These are phyloP conservation scores for Otus sunia DNA, from an alignment of 2,113 vertebrate genomes.

Conservation along the genomic window DNA sequence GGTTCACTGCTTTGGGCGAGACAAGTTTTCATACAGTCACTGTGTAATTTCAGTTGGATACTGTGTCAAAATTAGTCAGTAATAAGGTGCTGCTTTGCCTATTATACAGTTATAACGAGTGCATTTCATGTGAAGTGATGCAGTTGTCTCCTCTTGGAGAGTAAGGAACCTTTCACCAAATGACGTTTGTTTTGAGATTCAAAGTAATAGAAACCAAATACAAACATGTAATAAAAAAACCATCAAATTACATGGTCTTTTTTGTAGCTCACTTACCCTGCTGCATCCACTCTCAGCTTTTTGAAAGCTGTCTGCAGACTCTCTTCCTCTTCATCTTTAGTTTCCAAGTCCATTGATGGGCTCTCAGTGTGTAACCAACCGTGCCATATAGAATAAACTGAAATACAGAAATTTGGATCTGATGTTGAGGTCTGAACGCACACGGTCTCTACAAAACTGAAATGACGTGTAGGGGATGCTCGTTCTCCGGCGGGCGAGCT, in stretches of 20 bases:
- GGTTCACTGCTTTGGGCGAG: neutral
- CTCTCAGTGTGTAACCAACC: neutral
- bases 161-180: neutral
- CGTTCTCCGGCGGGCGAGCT: fast-evolving
- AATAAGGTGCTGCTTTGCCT: neutral
- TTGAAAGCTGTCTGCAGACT: slow-evolving; percentile 96
- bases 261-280: slow-evolving; percentile 76
- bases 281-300: slow-evolving; percentile 92
- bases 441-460: neutral
- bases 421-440: neutral
- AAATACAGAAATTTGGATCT: neutral
- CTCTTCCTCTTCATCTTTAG: slow-evolving; percentile 92
- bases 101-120: neutral
- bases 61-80: neutral
- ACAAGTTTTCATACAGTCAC: neutral
- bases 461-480: fast-evolving
- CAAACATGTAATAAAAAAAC: fast-evolving
- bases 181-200: neutral
- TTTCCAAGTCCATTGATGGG: slow-evolving; percentile 85
- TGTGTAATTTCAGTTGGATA: neutral
- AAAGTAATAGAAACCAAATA: neutral
- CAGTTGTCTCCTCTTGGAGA: neutral
- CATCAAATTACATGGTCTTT: fast-evolving
- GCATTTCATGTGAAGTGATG: neutral
- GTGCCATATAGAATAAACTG: neutral